These are phyloP conservation scores for Amphiura filiformis DNA, from an alignment of 35 echinoderm and acorn worm species.

Conservation along the genomic window DNA sequence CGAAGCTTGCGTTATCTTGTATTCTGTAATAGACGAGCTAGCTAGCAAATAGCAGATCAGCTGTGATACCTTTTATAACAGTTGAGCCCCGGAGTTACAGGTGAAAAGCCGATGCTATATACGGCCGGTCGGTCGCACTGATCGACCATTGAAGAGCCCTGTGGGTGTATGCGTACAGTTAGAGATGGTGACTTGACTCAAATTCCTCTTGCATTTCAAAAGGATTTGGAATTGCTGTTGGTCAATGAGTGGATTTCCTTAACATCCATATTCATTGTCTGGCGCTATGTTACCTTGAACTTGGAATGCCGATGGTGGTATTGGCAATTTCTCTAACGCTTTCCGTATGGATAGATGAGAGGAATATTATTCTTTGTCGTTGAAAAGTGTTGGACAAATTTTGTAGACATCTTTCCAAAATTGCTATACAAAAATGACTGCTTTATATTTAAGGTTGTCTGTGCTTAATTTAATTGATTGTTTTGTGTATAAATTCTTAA, in stretches of 20 bases:
- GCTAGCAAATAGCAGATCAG: neutral
- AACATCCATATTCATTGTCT: neutral
- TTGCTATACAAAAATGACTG: no score
- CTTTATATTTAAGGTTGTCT: no score
- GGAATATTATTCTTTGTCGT: no score
- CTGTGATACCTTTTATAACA: constrained; percentile 8
- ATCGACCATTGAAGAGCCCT: constrained; percentile 1
- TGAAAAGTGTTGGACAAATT: no score
- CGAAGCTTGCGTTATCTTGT: constrained; percentile 5
- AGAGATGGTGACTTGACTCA: neutral
- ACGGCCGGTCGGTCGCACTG: neutral
- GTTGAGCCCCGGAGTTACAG: constrained; percentile 5
- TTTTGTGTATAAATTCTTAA: no score
- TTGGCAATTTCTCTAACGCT: neutral
- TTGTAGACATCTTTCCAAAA: no score
- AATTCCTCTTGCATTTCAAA: constrained; percentile 8
- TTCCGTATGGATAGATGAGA: no score
- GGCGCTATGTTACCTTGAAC: neutral
- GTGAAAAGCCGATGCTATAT: neutral
- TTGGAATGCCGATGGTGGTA: neutral
- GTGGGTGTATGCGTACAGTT: neutral
- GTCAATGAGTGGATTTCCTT: neutral
- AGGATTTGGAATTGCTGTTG: neutral
- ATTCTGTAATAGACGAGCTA: neutral
- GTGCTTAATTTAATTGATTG: no score